These are phyloP conservation scores for Protonibea diacanthus DNA, from an alignment of 2,797 vertebrate species.

Conservation along the genomic window DNA sequence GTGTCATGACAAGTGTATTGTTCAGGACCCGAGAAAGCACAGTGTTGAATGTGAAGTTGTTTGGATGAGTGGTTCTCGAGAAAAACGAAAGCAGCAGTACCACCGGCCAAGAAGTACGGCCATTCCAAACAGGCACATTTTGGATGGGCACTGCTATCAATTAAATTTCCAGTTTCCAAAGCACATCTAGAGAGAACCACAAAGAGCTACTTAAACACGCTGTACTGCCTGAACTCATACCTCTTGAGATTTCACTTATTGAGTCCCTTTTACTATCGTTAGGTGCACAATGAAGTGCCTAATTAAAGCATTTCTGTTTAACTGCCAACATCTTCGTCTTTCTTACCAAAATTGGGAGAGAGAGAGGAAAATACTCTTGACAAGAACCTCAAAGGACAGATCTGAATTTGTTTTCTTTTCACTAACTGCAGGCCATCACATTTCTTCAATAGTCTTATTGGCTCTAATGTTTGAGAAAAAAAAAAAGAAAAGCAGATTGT, in stretches of 20 bases:
- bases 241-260: slow-evolving; percentile 34
- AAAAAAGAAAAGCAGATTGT: not conserved
- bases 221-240: slow-evolving; percentile 24
- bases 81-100: too few relatives aligned
- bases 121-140: too few relatives aligned
- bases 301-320: slow-evolving; percentile 24
- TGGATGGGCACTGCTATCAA: not conserved
- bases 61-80: too few relatives aligned
- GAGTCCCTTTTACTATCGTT: slow-evolving; percentile 32
- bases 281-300: slow-evolving; percentile 24
- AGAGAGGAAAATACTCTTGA: slow-evolving; percentile 4
- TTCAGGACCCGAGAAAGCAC: too few relatives aligned
- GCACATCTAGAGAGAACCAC: slow-evolving; percentile 27
- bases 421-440: not conserved
- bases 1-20: too few relatives aligned
- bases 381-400: slow-evolving; percentile 4
- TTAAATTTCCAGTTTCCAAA: slow-evolving; percentile 11
- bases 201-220: slow-evolving; percentile 31
- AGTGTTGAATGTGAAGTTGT: too few relatives aligned
- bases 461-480: not conserved
- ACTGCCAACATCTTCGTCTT: slow-evolving; percentile 9
- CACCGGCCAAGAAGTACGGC: too few relatives aligned
- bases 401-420: not conserved
- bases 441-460: not conserved
- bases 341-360: slow-evolving; percentile 9